These are phyloP conservation scores for Ectemnius cavifrons DNA, from an alignment of 2,888 invertebrate genomes.

Conservation along the genomic window DNA sequence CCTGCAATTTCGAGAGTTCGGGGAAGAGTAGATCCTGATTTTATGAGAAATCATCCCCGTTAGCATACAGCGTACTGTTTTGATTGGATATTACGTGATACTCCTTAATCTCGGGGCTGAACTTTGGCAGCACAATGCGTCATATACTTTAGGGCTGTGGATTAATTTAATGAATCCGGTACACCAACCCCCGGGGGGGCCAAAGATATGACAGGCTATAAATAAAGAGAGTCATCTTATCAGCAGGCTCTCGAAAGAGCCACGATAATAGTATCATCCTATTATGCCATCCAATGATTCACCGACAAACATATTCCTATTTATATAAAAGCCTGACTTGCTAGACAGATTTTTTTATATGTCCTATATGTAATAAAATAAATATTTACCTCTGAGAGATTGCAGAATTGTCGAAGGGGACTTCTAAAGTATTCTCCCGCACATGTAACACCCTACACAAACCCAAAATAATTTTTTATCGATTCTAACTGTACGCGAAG, in stretches of 20 bases:
- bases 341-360: background rate
- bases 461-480: too few species aligned
- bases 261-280: conserved; percentile 48
- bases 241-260: conserved; percentile 58
- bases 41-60: background rate
- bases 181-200: conserved; percentile 37
- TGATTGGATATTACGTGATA: conserved; percentile 2
- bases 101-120: background rate
- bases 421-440: too few species aligned
- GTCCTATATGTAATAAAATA: background rate
- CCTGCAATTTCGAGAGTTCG: background rate
- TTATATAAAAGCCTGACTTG: background rate
- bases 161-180: conserved; percentile 64
- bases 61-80: background rate
- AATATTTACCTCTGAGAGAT: conserved; percentile 59
- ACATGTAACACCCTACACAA: too few species aligned
- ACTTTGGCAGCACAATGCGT: conserved; percentile 20
- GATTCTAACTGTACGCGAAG: too few species aligned
- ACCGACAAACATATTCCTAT: conserved; percentile 40
- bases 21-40: conserved; percentile 4
- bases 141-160: conserved; percentile 40
- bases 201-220: conserved; percentile 60
- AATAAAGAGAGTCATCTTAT: conserved; percentile 60
- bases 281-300: conserved; percentile 56
- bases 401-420: conserved; percentile 47